Conservation (phyloP, 2,113 vertebrate genomes). For the Dipodomys spectabilis region DNA sequence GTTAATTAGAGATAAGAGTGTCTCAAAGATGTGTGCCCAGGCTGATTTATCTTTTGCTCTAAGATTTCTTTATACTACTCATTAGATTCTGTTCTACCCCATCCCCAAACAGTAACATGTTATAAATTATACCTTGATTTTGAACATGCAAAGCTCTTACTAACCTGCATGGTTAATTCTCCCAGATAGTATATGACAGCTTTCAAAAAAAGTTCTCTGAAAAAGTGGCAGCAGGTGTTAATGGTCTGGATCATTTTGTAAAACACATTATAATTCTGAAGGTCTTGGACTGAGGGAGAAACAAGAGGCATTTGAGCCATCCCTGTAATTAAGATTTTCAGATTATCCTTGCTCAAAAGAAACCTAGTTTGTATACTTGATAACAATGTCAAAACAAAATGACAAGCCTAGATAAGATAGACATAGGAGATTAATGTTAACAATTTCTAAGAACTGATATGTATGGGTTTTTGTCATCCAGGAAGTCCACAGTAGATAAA, state of each 20-base stretch:
- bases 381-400: slow-evolving; percentile 61
- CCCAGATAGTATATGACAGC: neutral
- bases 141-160: slow-evolving; percentile 40
- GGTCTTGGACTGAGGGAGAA: neutral
- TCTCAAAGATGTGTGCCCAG: too few relatives aligned
- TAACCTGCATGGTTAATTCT: neutral
- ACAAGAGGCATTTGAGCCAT: neutral
- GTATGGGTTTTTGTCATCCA: slow-evolving; percentile 44
- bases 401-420: neutral
- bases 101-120: slow-evolving; percentile 1
- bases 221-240: slow-evolving; percentile 38
- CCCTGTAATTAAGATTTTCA: slow-evolving; percentile 38
- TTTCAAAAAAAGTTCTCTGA: slow-evolving; percentile 41
- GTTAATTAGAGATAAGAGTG: too few relatives aligned
- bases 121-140: neutral
- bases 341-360: slow-evolving; percentile 31
- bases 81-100: too few relatives aligned
- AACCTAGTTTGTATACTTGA: neutral
- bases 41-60: too few relatives aligned
- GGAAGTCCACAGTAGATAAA: neutral
- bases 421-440: neutral
- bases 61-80: too few relatives aligned
- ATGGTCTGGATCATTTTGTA: neutral
- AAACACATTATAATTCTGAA: slow-evolving; percentile 43
- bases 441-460: neutral